phyloP scores from a whole-genome alignment of 2,113 vertebrate species.

The Columbina picui region DNA sequence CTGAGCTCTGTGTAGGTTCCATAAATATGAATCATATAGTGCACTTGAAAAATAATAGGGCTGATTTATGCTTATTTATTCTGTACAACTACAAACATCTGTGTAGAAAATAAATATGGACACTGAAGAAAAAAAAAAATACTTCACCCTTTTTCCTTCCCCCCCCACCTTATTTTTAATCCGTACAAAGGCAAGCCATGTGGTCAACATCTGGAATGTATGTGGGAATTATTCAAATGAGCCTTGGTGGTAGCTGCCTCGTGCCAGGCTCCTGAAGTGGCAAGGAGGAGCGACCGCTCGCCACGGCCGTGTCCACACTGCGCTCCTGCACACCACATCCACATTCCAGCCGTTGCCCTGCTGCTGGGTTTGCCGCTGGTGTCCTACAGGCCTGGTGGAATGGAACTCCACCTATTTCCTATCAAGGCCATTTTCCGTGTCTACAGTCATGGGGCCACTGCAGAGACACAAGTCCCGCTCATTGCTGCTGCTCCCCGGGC shows the following conservation, averaged over 20 bases:
- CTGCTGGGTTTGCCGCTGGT: neutral
- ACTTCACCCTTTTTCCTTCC: neutral
- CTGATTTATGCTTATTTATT: slow-evolving; percentile 49
- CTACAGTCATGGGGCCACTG: rapidly evolving
- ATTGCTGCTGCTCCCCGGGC: neutral
- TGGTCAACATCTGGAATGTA: slow-evolving; percentile 68
- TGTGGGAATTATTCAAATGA: slow-evolving; percentile 72
- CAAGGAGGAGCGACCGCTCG: neutral
- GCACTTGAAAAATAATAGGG: neutral
- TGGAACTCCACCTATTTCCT: neutral
- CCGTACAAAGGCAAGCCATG: slow-evolving; percentile 34
- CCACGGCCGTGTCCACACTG: neutral
- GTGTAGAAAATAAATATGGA: slow-evolving; percentile 54
- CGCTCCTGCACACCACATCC: neutral
- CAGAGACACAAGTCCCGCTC: neutral
- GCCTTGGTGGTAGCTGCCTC: neutral
- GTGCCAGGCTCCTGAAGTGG: slow-evolving; percentile 46
- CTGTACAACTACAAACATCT: slow-evolving; percentile 53
- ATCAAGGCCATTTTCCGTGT: neutral
- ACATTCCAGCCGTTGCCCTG: neutral
- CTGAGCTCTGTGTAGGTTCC: neutral
- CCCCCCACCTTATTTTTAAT: neutral
- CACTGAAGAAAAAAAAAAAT: neutral
- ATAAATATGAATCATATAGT: slow-evolving; percentile 15
- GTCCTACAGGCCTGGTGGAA: neutral